Base-by-base conservation (phyloP, 2,888 invertebrate genomes). In the Brenthis hecate region DNA sequence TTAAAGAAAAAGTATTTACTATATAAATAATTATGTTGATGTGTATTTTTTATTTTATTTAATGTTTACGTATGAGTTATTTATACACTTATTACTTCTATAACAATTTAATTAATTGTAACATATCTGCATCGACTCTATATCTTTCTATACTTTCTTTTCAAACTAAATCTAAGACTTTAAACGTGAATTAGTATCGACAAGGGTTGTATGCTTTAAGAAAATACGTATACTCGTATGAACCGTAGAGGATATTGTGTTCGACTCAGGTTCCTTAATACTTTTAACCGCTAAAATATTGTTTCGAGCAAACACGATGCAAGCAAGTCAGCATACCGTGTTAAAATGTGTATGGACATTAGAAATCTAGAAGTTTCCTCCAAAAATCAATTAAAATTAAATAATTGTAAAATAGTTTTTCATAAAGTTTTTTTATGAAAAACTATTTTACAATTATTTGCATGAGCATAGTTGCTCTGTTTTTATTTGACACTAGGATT, bases 281-380 rank as follows among this genome's bases (percentile, higher is more conserved):
- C 84, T 87, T 89, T 88, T 86, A 89, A 86, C 85, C 84, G 83
- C 82, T 87, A 87, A 89, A 89, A 89, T 89, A 89, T 89, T 89
- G 88, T 89, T 86, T 84, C 87, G 86, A 89, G 87, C 81, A 79
- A 76, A 78, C 78, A 78, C 83, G 88, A 88, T 88, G 87, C 84
- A 76, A 82, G 78, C 79, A 79, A 88, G 80, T 87, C 85, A 85
- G 87, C 87, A 69, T 63, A 71, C 64, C 69, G 65, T 70, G 62
- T 69, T 58, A 71, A 68, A 69, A 65, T 66, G 61, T 70, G 47
- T 60, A 53, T 51, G 28, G 74, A 74, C 14, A 19, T 57, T 65
- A 36, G 58, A 66, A 58, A 51, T 53, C 75, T 76, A 43, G 76
- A 76, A 67, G 65, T 62, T 65, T 43, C 60, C n/a, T 32, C 28